Evolutionary conservation across 2,113 vertebrate species (phyloP), one percentile per base, ranked within the genome.

Genomic region (Sprattus sprattus): DNA sequence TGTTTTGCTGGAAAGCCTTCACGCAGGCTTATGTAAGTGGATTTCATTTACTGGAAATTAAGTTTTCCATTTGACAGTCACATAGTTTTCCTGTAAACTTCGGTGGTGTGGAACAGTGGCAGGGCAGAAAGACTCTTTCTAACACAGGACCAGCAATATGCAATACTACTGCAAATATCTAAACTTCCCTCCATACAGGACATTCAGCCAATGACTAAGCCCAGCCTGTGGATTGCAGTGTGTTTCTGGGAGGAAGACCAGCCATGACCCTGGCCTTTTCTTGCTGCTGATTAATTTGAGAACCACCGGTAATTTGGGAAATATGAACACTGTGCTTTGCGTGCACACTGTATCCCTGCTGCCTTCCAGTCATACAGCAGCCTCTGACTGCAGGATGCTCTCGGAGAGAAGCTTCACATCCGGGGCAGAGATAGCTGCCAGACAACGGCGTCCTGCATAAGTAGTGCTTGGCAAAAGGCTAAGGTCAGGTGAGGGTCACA

Each of bases 281-380:
- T 32, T 8, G 25, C 64, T 13, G 64, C 64, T 71, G 32, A 25
- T 71, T 13, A 71, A 71, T 15, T 71, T 71, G 64, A 71, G 64
- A 71, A 3, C 4, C 64, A 71, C 64, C 32, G 64, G 64, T 71
- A 13, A 71, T 71, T 71, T 71, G 28, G 64, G 64, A 32, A 71
- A 71, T 71, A 71, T 71, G 64, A 71, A 71, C 64, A 32, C 64
- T 71, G 64, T 71, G 64, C 64, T 32, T 71, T 32, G 64, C 28
- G 28, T 32, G 64, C 64, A 28, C 32, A 71, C 28, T 15, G 25
- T 71, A 25, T 71, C 64, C 28, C 64, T 2, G 28, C 4, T 60
- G 54, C 54, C 64, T 32, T 10, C 64, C 64, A 71, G 64, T 71
- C 28, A 4, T 71, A 25, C 7, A 25, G 64, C 64, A 3, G 64